These are phyloP conservation scores for Dermatemys mawii DNA, from an alignment of 2,113 vertebrate genomes.

Conservation along the genomic window DNA sequence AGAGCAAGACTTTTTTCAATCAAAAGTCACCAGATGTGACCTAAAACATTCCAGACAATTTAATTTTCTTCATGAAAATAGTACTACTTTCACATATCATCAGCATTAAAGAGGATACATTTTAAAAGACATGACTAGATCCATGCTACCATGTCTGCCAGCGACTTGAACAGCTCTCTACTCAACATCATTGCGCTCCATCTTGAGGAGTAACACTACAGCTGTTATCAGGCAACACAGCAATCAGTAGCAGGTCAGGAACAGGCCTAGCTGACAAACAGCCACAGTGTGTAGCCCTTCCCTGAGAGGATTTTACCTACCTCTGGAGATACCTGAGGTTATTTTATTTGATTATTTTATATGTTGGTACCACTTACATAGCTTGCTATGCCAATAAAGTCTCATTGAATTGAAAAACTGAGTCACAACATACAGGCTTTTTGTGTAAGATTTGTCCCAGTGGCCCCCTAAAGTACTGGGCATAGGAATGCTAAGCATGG, in stretches of 20 bases:
- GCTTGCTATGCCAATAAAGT: neutral
- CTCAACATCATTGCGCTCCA: neutral
- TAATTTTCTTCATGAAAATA: constrained; percentile 32
- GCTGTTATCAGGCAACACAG: neutral
- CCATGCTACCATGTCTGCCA: neutral
- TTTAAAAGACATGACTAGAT: neutral
- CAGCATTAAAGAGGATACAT: neutral
- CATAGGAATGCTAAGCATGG: neutral
- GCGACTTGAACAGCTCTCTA: neutral
- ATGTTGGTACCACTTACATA: neutral
- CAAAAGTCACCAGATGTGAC: constrained; percentile 28
- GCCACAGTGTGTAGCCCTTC: neutral
- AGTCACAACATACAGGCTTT: neutral
- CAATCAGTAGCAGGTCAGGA: neutral
- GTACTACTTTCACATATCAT: neutral
- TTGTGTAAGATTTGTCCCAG: neutral
- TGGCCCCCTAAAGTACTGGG: neutral
- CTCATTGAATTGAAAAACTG: neutral
- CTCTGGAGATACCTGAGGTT: neutral
- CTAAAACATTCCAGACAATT: neutral
- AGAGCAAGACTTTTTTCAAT: neutral
- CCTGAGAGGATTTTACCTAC: neutral
- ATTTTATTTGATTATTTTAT: neutral
- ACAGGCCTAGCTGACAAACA: neutral
- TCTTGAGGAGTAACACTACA: neutral